These are phyloP conservation scores for Tetranychus truncatus DNA, from an alignment of 2,888 invertebrate species.

Conservation along the genomic window DNA sequence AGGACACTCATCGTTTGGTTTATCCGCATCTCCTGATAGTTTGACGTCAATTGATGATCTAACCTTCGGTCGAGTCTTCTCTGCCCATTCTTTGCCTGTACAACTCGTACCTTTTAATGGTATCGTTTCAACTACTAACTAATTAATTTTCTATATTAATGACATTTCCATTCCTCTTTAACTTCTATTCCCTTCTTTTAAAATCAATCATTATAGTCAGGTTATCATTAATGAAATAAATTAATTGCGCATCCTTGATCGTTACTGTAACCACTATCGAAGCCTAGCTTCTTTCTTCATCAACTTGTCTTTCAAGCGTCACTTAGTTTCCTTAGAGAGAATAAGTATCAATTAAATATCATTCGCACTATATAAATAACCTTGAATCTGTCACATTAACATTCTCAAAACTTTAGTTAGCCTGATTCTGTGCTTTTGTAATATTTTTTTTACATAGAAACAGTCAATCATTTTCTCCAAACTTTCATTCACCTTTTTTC, in stretches of 20 bases:
- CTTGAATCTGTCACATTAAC: too few relatives aligned
- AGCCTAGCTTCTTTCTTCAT: neutral
- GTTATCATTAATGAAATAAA: constrained; percentile 9
- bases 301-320: too few relatives aligned
- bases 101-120: constrained; percentile 77
- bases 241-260: too few relatives aligned
- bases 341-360: too few relatives aligned
- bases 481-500: too few relatives aligned
- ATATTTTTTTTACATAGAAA: too few relatives aligned
- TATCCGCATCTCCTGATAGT: constrained; percentile 25
- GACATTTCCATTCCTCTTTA: constrained; percentile 5
- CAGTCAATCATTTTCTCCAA: too few relatives aligned
- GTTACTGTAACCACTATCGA: too few relatives aligned
- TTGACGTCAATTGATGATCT: constrained; percentile 24
- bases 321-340: too few relatives aligned
- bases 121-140: constrained; percentile 34
- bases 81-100: constrained; percentile 71
- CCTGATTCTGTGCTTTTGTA: too few relatives aligned
- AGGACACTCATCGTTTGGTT: constrained; percentile 21
- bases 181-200: neutral
- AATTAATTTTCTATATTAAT: constrained; percentile 33
- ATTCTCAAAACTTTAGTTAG: too few relatives aligned
- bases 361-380: too few relatives aligned
- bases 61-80: constrained; percentile 26
- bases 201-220: constrained; percentile 4